Evolutionary conservation across 2,113 vertebrate genomes (phyloP), one percentile per base, ranked within the genome.

Genomic region (Peromyscus maniculatus): DNA sequence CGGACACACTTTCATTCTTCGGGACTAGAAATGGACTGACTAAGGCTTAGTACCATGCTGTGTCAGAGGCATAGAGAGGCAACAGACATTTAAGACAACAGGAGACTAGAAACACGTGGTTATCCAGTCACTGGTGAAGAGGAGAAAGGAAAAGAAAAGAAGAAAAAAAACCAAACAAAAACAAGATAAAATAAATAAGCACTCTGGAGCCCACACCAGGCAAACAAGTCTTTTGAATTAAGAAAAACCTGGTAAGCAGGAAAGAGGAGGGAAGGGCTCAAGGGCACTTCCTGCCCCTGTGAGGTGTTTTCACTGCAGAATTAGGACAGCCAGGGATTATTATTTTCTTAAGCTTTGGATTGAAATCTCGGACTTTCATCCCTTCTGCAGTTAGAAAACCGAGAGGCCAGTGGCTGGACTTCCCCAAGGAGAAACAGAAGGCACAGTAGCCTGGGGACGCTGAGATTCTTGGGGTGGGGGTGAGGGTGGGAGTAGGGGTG

Each of bases 271-370:
- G 91, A 93, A 98, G 97, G 97, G 97, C 98, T 97, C 98, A 98
- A 96, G 86, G 98, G 96, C 98, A 95, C 89, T 97, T 98, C 98
- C 97, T 98, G 97, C 98, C 96, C 95, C 93, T 91, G 95, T 93
- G 98, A 98, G 97, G 97, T 96, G 96, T 97, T 98, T 98, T 78
- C 97, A 52, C 89, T 97, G 95, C 98, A 98, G 98, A 99, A 99
- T 98, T 98, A 98, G 98, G 98, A 97, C 98, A 98, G 97, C 96
- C 55, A 90, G 96, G 98, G 98, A 98, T 98, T 98, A 98, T 97
- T 98, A 97, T 98, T 98, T 99, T 98, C 98, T 98, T 98, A 98
- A 98, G 98, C 98, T 96, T 98, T 98, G 98, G 98, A 98, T 97
- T 98, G 98, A 98, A 98, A 98, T 98, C 97, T 97, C 97, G 97